Conservation (phyloP, 2,797 vertebrate species). For the Trachurus trachurus region DNA sequence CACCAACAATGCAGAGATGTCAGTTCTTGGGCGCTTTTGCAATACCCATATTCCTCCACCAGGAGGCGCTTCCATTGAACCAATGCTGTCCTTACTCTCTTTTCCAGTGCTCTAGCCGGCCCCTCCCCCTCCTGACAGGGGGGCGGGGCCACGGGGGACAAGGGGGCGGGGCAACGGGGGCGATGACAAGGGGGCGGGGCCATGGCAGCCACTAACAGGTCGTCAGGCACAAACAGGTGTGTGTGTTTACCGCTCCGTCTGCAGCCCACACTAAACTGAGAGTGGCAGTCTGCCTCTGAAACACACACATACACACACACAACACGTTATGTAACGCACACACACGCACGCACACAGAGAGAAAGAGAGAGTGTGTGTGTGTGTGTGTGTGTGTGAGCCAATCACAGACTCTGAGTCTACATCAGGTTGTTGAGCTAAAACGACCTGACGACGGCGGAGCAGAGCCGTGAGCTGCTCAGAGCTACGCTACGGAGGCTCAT, state of each 20-base stretch:
- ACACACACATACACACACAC: slow-evolving; percentile 19
- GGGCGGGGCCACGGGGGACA: too few relatives aligned
- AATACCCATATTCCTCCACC: too few relatives aligned
- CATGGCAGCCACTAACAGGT: neutral
- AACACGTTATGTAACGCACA: neutral
- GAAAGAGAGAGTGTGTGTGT: neutral
- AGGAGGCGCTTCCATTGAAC: too few relatives aligned
- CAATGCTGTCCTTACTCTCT: too few relatives aligned
- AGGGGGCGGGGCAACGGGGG: too few relatives aligned
- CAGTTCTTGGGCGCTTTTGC: too few relatives aligned
- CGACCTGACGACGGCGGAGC: neutral
- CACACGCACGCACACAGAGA: neutral
- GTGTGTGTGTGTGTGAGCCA: neutral
- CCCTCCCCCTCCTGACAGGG: neutral
- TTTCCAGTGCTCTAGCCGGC: too few relatives aligned
- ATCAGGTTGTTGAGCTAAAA: neutral
- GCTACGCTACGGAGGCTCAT: too few relatives aligned
- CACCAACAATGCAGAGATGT: too few relatives aligned
- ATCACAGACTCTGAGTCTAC: neutral
- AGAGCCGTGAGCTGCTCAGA: too few relatives aligned
- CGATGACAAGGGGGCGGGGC: too few relatives aligned
- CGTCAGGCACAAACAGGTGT: slow-evolving; percentile 4
- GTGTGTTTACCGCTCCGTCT: slow-evolving; percentile 26
- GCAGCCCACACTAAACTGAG: slow-evolving; percentile 13
- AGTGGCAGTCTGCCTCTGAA: slow-evolving; percentile 44